phyloP scores from a whole-genome alignment of 1,140 invertebrate species.

The Drosophila navojoa region DNA sequence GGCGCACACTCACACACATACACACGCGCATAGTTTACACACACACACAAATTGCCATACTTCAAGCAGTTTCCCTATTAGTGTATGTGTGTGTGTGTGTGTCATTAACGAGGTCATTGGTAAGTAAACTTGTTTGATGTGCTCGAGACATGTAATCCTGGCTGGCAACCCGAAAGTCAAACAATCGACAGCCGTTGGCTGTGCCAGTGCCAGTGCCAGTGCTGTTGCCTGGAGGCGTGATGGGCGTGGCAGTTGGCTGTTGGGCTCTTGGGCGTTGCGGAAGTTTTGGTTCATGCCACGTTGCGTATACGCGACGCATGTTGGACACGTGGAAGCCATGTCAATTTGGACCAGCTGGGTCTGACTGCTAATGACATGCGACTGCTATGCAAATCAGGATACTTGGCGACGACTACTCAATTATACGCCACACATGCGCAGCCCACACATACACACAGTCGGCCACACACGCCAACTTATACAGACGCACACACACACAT shows the following conservation, averaged over 20 bases:
- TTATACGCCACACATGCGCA: constrained; percentile 65
- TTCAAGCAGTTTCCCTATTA: constrained; percentile 12
- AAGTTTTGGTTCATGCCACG: constrained; percentile 8
- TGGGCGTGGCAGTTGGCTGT: neutral
- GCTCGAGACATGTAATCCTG: constrained; percentile 80
- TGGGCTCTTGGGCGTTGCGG: constrained; percentile 1
- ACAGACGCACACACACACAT: constrained; percentile 7
- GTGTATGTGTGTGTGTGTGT: constrained; percentile 32
- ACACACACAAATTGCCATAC: constrained; percentile 4
- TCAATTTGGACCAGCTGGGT: constrained; percentile 25
- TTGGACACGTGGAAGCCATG: constrained; percentile 51
- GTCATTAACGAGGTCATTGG: constrained; percentile 81
- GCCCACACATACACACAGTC: constrained; percentile 11
- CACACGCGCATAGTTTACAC: constrained; percentile 24
- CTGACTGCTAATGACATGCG: constrained; percentile 41
- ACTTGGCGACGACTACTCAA: constrained; percentile 72
- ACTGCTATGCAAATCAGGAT: constrained; percentile 51
- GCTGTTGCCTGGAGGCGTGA: constrained; percentile 6
- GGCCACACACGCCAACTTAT: neutral
- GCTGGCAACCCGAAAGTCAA: constrained; percentile 42
- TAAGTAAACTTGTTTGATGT: constrained; percentile 82
- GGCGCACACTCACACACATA: constrained; percentile 26
- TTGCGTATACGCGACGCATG: constrained; percentile 60
- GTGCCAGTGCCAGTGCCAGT: constrained; percentile 5
- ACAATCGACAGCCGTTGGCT: constrained; percentile 45